phyloP scores from a whole-genome alignment of 2,888 invertebrate species.

The Orgyia antiqua region DNA sequence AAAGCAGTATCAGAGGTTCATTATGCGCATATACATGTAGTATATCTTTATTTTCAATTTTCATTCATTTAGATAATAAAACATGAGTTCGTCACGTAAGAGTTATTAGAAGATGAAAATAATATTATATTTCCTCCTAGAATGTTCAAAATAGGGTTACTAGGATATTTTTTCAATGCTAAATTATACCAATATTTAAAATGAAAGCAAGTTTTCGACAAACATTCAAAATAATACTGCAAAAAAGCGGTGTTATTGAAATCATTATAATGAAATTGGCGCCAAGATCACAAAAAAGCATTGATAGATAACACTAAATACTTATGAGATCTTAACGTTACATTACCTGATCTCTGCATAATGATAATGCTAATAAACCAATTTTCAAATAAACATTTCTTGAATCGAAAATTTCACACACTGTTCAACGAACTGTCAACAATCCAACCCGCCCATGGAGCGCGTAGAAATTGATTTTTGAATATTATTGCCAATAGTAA shows the following conservation, averaged over 20 bases:
- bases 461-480: conserved; percentile 63
- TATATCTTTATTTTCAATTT: too few species aligned
- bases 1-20: too few species aligned
- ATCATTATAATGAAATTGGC: conserved; percentile 18
- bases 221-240: conserved; percentile 15
- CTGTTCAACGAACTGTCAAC: conserved; percentile 64
- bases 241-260: conserved; percentile 6
- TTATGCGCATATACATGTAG: too few species aligned
- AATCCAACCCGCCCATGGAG: conserved; percentile 61
- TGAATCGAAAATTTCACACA: conserved; percentile 47
- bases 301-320: neutral
- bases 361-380: conserved; percentile 42
- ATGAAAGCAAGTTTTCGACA: too few species aligned
- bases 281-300: conserved; percentile 26
- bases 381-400: conserved; percentile 67
- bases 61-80: too few species aligned
- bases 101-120: too few species aligned
- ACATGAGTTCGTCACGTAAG: too few species aligned
- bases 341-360: conserved; percentile 74
- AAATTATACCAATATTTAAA: too few species aligned
- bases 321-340: conserved; percentile 11
- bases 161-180: too few species aligned
- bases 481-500: conserved; percentile 41
- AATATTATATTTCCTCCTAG: too few species aligned
- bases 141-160: too few species aligned